These are phyloP conservation scores for Ptychochromis oligacanthus DNA, from an alignment of 2,113 vertebrate genomes.

Conservation along the genomic window DNA sequence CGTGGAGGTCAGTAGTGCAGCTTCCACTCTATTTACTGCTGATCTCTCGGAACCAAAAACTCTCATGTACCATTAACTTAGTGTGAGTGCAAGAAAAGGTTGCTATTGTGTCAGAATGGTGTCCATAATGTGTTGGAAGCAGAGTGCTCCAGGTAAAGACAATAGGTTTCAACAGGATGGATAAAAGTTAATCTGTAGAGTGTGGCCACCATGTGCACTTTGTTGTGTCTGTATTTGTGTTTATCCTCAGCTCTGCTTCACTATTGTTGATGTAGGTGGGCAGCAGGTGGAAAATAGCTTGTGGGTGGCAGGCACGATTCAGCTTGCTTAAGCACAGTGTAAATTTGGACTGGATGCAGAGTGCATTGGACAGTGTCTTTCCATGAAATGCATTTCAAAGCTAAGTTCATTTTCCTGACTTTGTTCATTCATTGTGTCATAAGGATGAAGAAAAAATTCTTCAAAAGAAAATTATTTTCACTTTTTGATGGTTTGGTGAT, in stretches of 20 bases:
- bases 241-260: slow-evolving; percentile 65
- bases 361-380: slow-evolving; percentile 1
- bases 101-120: slow-evolving; percentile 34
- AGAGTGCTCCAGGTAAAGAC: slow-evolving; percentile 49
- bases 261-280: slow-evolving; percentile 73
- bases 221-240: slow-evolving; percentile 68
- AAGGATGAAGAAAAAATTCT: neutral
- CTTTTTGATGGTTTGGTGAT: neutral
- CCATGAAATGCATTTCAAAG: neutral
- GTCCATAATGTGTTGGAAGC: slow-evolving; percentile 36
- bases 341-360: slow-evolving; percentile 39
- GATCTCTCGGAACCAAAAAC: neutral
- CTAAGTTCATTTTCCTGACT: neutral
- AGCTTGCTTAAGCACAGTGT: slow-evolving; percentile 46
- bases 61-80: neutral
- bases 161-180: slow-evolving; percentile 45
- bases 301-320: slow-evolving; percentile 72
- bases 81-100: slow-evolving; percentile 1
- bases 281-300: slow-evolving; percentile 73
- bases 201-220: slow-evolving; percentile 60
- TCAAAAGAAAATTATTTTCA: neutral
- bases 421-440: neutral
- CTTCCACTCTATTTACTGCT: slow-evolving; percentile 1
- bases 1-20: neutral
- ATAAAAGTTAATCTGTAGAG: slow-evolving; percentile 67